Conservation (phyloP, 2,888 invertebrate genomes). For the Diabrotica balteata region DNA sequence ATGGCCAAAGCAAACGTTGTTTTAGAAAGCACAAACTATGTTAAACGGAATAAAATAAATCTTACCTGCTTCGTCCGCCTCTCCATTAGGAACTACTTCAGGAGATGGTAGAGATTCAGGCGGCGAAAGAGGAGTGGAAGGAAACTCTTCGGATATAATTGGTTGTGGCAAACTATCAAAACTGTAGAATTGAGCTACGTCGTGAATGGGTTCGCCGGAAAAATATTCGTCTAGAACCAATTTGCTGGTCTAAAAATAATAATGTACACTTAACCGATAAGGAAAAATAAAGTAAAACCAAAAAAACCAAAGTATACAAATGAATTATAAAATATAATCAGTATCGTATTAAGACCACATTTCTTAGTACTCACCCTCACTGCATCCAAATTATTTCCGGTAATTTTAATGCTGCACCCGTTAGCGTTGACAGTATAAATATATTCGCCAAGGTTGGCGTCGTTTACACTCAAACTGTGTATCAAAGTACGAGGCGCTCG, state of each 20-base stretch:
- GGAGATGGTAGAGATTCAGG: conserved; percentile 54
- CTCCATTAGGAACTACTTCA: conserved; percentile 45
- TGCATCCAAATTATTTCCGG: conserved; percentile 83
- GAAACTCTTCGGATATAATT: conserved; percentile 47
- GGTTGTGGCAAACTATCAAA: conserved; percentile 59
- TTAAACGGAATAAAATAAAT: background rate
- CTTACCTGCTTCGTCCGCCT: conserved; percentile 34
- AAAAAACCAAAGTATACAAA: too few relatives aligned
- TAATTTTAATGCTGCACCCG: conserved; percentile 83
- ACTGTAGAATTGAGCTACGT: conserved; percentile 58
- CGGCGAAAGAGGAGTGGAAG: conserved; percentile 50
- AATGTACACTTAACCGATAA: background rate
- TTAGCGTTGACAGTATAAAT: conserved; percentile 85
- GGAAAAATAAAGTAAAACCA: too few relatives aligned
- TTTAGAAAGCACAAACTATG: conserved; percentile 1
- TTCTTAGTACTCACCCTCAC: conserved; percentile 70
- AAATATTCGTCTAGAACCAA: conserved; percentile 89
- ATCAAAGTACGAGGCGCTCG: conserved; percentile 69
- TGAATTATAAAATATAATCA: too few relatives aligned
- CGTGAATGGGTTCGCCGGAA: conserved; percentile 59
- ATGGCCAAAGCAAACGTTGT: conserved; percentile 11
- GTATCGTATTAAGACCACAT: too few relatives aligned
- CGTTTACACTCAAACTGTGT: conserved; percentile 83
- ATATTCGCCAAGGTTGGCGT: conserved; percentile 85
- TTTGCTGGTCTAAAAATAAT: conserved; percentile 76